Conservation (phyloP, 37 sponge, comb jelly and placozoan species). For the Haliclona indistincta region DNA sequence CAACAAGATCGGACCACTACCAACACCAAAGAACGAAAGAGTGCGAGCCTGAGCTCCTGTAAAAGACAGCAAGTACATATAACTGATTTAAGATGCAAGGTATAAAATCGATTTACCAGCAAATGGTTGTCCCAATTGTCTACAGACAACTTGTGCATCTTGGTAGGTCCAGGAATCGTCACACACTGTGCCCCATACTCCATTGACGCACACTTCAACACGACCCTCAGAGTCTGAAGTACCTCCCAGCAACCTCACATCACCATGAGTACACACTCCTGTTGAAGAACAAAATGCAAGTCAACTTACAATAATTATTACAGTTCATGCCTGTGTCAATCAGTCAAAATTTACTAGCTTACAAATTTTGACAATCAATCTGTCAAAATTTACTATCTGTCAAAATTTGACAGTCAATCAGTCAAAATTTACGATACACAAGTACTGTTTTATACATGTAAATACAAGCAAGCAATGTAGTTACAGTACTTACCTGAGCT, state of each 20-base stretch:
- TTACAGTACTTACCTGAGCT: background rate
- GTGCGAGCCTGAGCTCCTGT: slow-evolving; percentile 11
- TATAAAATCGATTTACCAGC: no score
- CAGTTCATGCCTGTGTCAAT: no score
- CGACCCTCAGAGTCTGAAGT: background rate
- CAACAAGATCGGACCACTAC: slow-evolving; percentile 36
- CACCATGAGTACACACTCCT: no score
- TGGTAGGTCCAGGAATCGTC: background rate
- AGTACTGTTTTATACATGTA: background rate
- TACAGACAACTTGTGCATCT: background rate
- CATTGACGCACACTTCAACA: slow-evolving; percentile 20
- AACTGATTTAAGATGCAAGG: no score
- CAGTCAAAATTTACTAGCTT: no score
- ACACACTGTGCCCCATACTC: slow-evolving; percentile 28
- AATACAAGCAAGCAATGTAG: background rate
- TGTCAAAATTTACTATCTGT: no score
- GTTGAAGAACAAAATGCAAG: no score
- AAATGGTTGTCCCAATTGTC: background rate
- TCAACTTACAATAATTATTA: no score
- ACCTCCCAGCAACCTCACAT: slow-evolving; percentile 4
- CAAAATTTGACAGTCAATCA: no score
- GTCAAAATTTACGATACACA: no score
- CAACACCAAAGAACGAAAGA: background rate
- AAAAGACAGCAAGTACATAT: no score
- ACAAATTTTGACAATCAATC: no score